Base-by-base conservation (phyloP, 92 coral and sea anemone genomes). In the Blastomussa wellsi region DNA sequence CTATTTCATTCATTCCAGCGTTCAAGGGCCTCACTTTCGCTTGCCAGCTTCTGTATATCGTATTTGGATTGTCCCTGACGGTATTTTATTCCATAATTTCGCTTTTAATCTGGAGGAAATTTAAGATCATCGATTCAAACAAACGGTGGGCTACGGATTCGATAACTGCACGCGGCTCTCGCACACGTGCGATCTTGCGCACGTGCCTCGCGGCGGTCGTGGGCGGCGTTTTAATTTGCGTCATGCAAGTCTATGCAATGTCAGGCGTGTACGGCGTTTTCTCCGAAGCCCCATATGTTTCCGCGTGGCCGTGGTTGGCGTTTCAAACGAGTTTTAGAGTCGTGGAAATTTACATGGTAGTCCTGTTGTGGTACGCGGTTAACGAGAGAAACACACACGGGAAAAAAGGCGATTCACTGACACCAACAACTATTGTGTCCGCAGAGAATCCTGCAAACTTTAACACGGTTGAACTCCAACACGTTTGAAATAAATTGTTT, bases 221-320 rank as follows among this genome's bases (percentile, higher is more conserved):
- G 26, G 97, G 97, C 8, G 97, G 95, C 17, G 47, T 83, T 31
- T 32, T 86, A 1, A 65, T 94, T 71, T 91, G 90, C 66, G 86
- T 76, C 36, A 57, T 87, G 74, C 92, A 94, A 33, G 66, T 89
- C 33, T 94, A 92, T 79, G 95, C 90, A 4, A 91, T 94, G 91
- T 48, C 69, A 13, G 92, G 92, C 14, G 91, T 94, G 14, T 92
- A 92, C 31, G 95, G 97, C 11, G 87, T 86, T 66, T 92, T 92
- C 66, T 89, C 97, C 16, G 78, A 89, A 13, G 86, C 80, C 17
- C 85, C 37, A 5, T 38, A 14, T 68, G 95, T 92, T 41, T 35
- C 83, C 0, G 90, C 97, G 26, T 89, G 97, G 97, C 97, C 97
- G 14, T 94, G 97, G 97, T 88, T 82, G 78, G 90, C 73, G 17